Base-by-base conservation (phyloP, 2,888 invertebrate species). In the Drosophila subsilvestris region DNA sequence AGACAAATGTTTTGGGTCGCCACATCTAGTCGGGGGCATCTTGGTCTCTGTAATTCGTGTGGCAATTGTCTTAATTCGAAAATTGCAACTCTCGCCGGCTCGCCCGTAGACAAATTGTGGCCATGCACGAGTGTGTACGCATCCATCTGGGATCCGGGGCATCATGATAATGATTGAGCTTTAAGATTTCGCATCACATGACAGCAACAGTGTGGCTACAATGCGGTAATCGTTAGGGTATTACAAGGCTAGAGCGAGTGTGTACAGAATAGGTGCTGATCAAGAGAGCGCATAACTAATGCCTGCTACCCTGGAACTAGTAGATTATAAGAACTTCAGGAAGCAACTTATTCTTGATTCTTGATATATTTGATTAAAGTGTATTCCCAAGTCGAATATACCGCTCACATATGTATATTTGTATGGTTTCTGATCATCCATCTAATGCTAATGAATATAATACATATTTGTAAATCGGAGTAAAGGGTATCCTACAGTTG, bases 11-110 rank as follows among this genome's bases (percentile, higher is more conserved):
- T 22, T 12, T 69, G 68, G 32, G 69, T 55, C 43, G 49, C 55
- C 8, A 48, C 44, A 71, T 72, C 59, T 43, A 50, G 62, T 29
- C 44, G 32, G 62, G 55, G 70, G 45, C 50, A 70, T 71, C 62
- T 62, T n/a, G 59, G 63, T 51, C 60, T 85, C 66, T 47, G 74
- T 73, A 78, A 83, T 86, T 88, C 84, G 55, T 63, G 78, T 62
- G 72, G 72, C 86, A 84, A 86, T 86, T 86, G 85, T 86, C 89
- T 86, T 86, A 86, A 86, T 88, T 88, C 75, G 89, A 79, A 86
- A 86, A 86, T 86, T 86, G 89, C 85, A 86, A 74, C 72, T 78
- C 73, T 69, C 71, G 73, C 86, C 7, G 69, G 61, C 20, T 32
- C 63, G 67, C 12, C 27, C 69, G 62, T 74, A 75, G 86, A 81